These are phyloP conservation scores for Epinotia nisella DNA, from an alignment of 2,888 invertebrate genomes.

Conservation along the genomic window DNA sequence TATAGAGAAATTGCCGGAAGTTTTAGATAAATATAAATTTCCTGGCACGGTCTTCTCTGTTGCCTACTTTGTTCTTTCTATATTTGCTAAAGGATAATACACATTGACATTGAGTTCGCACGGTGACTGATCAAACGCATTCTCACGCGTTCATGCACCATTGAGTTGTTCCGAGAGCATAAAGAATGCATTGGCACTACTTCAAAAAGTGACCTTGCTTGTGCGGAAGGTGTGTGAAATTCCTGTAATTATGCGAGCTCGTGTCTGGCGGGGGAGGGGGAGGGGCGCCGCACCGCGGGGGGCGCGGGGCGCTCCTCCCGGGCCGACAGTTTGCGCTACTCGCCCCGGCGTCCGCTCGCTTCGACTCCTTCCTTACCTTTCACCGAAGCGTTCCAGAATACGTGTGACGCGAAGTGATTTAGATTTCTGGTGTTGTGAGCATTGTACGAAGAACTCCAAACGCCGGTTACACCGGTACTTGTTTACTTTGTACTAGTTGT, in stretches of 20 bases:
- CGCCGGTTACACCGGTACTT: constrained; percentile 66
- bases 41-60: not conserved
- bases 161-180: constrained; percentile 16
- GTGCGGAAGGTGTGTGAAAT: constrained; percentile 74
- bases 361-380: constrained; percentile 80
- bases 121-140: constrained; percentile 8
- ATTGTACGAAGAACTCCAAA: constrained; percentile 55
- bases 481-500: constrained; percentile 62
- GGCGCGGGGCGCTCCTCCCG: constrained; percentile 56
- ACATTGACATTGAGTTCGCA: not conserved
- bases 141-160: constrained; percentile 22
- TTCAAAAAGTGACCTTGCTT: constrained; percentile 70
- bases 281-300: constrained; percentile 44
- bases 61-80: not conserved
- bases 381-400: constrained; percentile 76
- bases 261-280: constrained; percentile 72
- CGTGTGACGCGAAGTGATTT: constrained; percentile 79
- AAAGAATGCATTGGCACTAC: constrained; percentile 23
- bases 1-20: constrained; percentile 8
- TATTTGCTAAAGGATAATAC: not conserved
- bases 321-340: constrained; percentile 80
- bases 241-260: constrained; percentile 80
- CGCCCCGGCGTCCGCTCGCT: constrained; percentile 79
- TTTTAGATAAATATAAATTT: not conserved
- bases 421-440: constrained; percentile 72